Percentiles rank a stretch among this genome's conserved stretches.
phyloP scores from a whole-genome alignment of 2,888 invertebrate genomes.

The Petrolisthes manimaculis region DNA sequence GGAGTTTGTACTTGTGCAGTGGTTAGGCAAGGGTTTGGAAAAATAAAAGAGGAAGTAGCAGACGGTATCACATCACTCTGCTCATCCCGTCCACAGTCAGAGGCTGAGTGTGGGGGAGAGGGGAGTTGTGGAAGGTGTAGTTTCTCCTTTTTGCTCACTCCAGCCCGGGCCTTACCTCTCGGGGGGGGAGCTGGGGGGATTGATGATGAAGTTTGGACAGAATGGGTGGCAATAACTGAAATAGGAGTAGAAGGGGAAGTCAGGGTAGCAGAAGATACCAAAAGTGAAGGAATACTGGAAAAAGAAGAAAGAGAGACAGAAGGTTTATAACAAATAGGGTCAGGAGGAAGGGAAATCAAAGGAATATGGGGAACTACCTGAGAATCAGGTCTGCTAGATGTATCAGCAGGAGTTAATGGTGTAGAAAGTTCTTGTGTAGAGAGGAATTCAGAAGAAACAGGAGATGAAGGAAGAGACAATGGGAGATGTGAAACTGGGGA shows the following conservation, averaged over 20 bases:
- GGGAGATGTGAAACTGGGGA: neutral
- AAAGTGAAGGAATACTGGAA: neutral
- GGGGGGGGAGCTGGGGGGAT: neutral
- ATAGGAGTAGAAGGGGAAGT: neutral
- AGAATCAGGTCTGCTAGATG: neutral
- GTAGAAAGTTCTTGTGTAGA: neutral
- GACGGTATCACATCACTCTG: neutral
- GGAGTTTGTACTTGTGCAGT: no score
- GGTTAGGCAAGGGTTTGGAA: no score
- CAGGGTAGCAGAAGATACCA: neutral
- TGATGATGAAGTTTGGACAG: neutral
- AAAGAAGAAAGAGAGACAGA: neutral
- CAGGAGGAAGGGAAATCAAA: neutral
- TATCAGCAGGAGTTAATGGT: neutral
- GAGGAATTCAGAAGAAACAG: neutral
- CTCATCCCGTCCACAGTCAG: constrained; percentile 44
- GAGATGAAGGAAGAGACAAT: neutral
- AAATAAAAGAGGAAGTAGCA: no score
- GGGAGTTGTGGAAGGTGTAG: constrained; percentile 9
- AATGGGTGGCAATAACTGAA: neutral
- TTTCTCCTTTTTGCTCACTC: constrained; percentile 5
- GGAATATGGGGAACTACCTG: neutral
- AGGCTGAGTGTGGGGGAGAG: constrained; percentile 40
- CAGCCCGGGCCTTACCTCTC: constrained; percentile 11
- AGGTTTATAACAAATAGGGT: neutral